phyloP scores from a whole-genome alignment of 2,797 vertebrate genomes.

The Chanos chanos region DNA sequence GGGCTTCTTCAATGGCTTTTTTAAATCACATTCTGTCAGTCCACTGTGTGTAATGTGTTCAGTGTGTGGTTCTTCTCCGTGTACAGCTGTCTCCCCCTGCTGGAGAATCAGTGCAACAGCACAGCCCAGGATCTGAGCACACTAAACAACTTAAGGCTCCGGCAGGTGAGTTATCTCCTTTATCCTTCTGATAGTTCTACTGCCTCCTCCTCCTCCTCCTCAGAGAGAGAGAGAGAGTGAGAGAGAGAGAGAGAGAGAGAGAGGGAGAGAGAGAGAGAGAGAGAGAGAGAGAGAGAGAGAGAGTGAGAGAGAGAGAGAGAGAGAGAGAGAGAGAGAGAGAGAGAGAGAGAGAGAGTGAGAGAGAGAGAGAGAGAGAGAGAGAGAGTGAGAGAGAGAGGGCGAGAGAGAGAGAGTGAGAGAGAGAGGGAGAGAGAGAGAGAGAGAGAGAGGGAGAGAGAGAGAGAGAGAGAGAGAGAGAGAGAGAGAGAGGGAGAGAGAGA shows the following conservation, averaged over 20 bases:
- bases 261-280: conserved; percentile 5
- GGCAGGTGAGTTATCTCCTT: conserved; percentile 47
- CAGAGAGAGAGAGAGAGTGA: background rate
- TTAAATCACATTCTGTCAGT: background rate
- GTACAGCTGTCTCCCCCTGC: conserved; percentile 65
- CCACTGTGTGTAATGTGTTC: background rate
- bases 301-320: too few species aligned
- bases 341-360: too few species aligned
- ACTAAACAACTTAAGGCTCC: conserved; percentile 50
- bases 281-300: conserved; percentile 9
- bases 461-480: conserved; percentile 3
- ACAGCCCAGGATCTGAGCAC: conserved; percentile 37
- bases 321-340: too few species aligned
- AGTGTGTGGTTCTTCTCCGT: conserved; percentile 1
- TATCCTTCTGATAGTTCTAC: background rate
- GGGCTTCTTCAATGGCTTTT: background rate
- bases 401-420: conserved; percentile 31
- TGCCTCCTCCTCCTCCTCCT: background rate
- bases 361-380: background rate
- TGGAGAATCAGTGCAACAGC: conserved; percentile 58
- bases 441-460: background rate
- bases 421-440: conserved; percentile 1
- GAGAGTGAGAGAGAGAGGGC: conserved; percentile 6
- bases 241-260: background rate
- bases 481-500: background rate